Percentiles rank a stretch among this genome's conserved stretches.
These are phyloP conservation scores for Teleiodes luculella DNA, from an alignment of 2,888 invertebrate species.

Conservation along the genomic window DNA sequence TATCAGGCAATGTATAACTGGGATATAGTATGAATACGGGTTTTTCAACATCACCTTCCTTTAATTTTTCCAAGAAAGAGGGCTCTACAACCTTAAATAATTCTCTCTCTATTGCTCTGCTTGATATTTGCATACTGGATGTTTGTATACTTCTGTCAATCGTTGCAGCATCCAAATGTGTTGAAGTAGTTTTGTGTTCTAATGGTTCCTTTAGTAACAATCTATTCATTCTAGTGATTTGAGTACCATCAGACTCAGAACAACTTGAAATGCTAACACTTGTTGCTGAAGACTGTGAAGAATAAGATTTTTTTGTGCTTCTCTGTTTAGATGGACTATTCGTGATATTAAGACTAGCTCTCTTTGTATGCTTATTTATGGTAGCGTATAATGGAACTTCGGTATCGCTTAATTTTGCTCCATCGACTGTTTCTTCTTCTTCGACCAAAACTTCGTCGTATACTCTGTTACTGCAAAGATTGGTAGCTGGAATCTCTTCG, in stretches of 20 bases:
- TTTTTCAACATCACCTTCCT: conserved; percentile 81
- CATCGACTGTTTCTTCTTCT: conserved; percentile 68
- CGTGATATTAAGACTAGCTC: conserved; percentile 74
- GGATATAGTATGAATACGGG: conserved; percentile 95
- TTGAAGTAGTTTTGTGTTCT: conserved; percentile 71
- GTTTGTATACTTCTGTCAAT: conserved; percentile 88
- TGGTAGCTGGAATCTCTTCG: conserved; percentile 57
- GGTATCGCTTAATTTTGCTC: conserved; percentile 60
- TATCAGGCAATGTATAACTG: conserved; percentile 92
- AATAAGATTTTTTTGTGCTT: conserved; percentile 63
- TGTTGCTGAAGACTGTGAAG: conserved; percentile 72
- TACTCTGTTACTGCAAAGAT: conserved; percentile 60
- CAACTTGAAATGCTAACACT: conserved; percentile 76
- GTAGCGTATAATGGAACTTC: conserved; percentile 70
- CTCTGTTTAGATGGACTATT: conserved; percentile 68
- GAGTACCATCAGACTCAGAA: conserved; percentile 76
- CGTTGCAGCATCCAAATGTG: conserved; percentile 75
- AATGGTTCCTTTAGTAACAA: conserved; percentile 55
- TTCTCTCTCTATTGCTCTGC: conserved; percentile 63
- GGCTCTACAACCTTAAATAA: conserved; percentile 82
- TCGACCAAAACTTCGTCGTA: conserved; percentile 70
- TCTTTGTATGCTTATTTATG: conserved; percentile 66
- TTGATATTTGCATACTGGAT: conserved; percentile 69
- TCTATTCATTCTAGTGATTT: conserved; percentile 70
- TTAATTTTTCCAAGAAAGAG: conserved; percentile 84